Base-by-base conservation (phyloP, 1,140 invertebrate genomes). In the Heliothis virescens region DNA sequence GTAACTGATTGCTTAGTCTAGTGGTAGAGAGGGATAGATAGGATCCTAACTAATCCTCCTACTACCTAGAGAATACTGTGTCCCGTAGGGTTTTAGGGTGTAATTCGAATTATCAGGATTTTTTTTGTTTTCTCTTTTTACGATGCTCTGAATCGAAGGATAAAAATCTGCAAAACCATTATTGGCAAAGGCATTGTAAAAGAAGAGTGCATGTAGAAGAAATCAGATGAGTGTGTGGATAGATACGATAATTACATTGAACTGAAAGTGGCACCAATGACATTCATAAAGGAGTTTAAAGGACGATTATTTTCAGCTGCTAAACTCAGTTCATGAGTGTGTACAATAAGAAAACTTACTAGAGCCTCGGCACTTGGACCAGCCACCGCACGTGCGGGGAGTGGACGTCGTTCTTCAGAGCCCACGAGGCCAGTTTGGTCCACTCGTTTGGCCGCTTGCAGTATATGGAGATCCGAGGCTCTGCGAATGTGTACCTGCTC, bases 391-490 rank as follows among this genome's bases (percentile, higher is more conserved):
- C 21, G 29, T 86, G 85, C 12, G 65, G 63, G 3, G 85, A 86
- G 77, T 86, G 67, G 18, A 85, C 85, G 18, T 85, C 55, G 73
- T 86, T 79, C 15, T 60, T 63, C 52, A 86, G n/a, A 1, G 85
- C 85, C 85, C 85, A 86, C n/a, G 82, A 57, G 4, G 85, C 83
- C 50, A 86, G 79, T 69, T 86, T 86, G 71, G 16, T 79, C 85
- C 85, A 86, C 71, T 86, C 85, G 34, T 72, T 62, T 29, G 50
- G 71, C 60, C 73, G 82, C 81, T 86, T 86, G 82, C 85, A 85
- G 79, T 86, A 86, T 60, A 86, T 85, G 18, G 85, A 86, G 48
- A 86, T 76, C 3, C 85, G 82, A 11, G 85, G 85, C 63, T 86
- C 85, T 1, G 82, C 78, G 77, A 82, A 85, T 9, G 82, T 83